Conservation (phyloP, 2,113 vertebrate genomes). For the Chrysochloris asiatica region DNA sequence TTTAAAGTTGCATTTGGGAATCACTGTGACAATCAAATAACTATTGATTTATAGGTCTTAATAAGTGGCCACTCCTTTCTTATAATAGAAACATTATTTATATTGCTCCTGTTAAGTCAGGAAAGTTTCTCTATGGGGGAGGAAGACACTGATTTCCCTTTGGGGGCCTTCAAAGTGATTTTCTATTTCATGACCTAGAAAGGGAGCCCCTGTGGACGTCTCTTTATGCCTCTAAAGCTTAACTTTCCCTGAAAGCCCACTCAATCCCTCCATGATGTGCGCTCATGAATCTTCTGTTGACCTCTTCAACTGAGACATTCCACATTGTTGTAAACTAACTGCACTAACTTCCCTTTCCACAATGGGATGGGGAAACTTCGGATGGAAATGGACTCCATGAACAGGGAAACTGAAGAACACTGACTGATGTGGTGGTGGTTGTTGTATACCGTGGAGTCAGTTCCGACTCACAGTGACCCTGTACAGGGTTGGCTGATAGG, state of each 20-base stretch:
- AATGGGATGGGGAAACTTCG: rapidly evolving
- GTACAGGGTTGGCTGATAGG: too few species aligned
- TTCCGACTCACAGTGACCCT: too few species aligned
- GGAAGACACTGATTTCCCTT: slow-evolving; percentile 67
- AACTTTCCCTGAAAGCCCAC: slow-evolving; percentile 43
- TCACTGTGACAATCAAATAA: slow-evolving; percentile 69
- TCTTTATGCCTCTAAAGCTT: slow-evolving; percentile 3
- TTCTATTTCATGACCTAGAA: slow-evolving; percentile 55
- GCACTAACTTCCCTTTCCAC: not conserved
- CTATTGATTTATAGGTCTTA: slow-evolving; percentile 74
- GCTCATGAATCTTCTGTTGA: slow-evolving; percentile 47
- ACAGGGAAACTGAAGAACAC: not conserved
- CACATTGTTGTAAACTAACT: not conserved
- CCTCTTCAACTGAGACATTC: slow-evolving; percentile 31
- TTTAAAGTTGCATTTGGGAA: slow-evolving; percentile 64
- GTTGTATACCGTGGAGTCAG: too few species aligned
- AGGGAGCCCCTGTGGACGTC: slow-evolving; percentile 16
- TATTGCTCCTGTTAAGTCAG: slow-evolving; percentile 64
- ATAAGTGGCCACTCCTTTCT: slow-evolving; percentile 70
- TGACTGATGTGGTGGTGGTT: too few species aligned
- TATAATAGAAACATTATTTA: slow-evolving; percentile 75
- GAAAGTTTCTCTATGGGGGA: slow-evolving; percentile 63
- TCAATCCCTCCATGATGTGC: slow-evolving; percentile 14
- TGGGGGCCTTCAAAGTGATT: slow-evolving; percentile 71
- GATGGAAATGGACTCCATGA: not conserved